phyloP scores from a whole-genome alignment of 1,140 invertebrate species.

The Drosophila paulistorum region DNA sequence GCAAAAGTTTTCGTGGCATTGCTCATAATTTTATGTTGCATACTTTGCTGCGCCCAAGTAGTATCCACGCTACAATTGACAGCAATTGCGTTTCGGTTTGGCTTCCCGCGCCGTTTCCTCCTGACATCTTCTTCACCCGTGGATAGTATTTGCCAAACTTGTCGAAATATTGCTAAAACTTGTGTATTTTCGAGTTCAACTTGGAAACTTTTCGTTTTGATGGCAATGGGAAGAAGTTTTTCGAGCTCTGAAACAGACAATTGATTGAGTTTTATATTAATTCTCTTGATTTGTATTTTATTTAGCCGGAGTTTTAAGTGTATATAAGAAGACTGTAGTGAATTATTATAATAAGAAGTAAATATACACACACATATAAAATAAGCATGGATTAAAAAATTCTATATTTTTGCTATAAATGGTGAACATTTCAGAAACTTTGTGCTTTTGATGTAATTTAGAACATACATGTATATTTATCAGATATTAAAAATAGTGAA shows the following conservation, averaged over 20 bases:
- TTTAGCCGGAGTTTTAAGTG: not conserved
- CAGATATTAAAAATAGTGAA: too few relatives aligned
- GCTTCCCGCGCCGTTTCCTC: slow-evolving; percentile 2
- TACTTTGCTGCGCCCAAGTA: slow-evolving; percentile 35
- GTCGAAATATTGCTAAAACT: slow-evolving; percentile 55
- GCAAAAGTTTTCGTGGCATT: slow-evolving; percentile 42
- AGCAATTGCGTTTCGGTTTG: slow-evolving; percentile 33
- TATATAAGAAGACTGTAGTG: too few relatives aligned
- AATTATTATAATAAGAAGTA: too few relatives aligned
- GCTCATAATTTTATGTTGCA: slow-evolving; percentile 69
- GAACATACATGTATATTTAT: too few relatives aligned
- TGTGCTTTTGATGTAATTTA: too few relatives aligned
- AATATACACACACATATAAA: too few relatives aligned
- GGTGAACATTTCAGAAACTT: too few relatives aligned
- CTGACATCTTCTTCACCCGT: slow-evolving; percentile 27
- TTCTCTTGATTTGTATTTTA: not conserved
- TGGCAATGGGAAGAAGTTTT: not conserved
- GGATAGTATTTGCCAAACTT: slow-evolving; percentile 51
- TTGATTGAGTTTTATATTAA: slow-evolving; percentile 16
- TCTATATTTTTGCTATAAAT: too few relatives aligned
- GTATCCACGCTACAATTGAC: slow-evolving; percentile 61
- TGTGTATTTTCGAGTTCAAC: slow-evolving; percentile 52
- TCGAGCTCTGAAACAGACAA: slow-evolving; percentile 6
- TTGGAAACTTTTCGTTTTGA: slow-evolving; percentile 44
- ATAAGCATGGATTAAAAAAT: too few relatives aligned